phyloP scores from a whole-genome alignment of 2,113 vertebrate genomes.

The Dromiciops gliroides region DNA sequence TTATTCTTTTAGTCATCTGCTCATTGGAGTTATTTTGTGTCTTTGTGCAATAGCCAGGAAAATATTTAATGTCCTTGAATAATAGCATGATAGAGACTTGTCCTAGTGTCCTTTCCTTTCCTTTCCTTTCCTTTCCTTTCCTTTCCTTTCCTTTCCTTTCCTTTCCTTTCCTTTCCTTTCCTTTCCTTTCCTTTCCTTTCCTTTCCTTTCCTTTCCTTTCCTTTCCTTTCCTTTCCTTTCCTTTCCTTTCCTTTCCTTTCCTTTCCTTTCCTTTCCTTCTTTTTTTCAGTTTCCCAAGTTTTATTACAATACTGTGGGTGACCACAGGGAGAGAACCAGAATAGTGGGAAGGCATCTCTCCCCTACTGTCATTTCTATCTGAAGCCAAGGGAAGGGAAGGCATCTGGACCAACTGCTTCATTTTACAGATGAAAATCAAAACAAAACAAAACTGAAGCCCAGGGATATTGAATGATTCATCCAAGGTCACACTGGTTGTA shows the following conservation, averaged over 20 bases:
- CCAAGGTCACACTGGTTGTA: background rate
- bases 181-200: too few relatives aligned
- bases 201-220: too few relatives aligned
- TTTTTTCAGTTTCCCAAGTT: too few relatives aligned
- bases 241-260: too few relatives aligned
- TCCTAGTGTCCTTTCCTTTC: background rate
- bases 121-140: too few relatives aligned
- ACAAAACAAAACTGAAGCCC: background rate
- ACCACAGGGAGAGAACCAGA: too few relatives aligned
- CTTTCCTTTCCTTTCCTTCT: too few relatives aligned
- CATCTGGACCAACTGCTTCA: background rate
- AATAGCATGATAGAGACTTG: background rate
- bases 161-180: too few relatives aligned
- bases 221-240: too few relatives aligned
- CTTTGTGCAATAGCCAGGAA: background rate
- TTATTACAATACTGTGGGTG: too few relatives aligned
- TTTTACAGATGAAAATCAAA: background rate
- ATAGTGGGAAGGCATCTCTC: too few relatives aligned
- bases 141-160: too few relatives aligned
- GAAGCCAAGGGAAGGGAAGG: background rate
- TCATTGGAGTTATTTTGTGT: background rate
- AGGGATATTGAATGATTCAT: background rate
- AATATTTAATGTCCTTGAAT: background rate
- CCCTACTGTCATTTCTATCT: background rate
- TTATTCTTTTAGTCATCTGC: background rate